These are phyloP conservation scores for Anolis sagrei DNA, from an alignment of 2,113 vertebrate species.

Conservation along the genomic window DNA sequence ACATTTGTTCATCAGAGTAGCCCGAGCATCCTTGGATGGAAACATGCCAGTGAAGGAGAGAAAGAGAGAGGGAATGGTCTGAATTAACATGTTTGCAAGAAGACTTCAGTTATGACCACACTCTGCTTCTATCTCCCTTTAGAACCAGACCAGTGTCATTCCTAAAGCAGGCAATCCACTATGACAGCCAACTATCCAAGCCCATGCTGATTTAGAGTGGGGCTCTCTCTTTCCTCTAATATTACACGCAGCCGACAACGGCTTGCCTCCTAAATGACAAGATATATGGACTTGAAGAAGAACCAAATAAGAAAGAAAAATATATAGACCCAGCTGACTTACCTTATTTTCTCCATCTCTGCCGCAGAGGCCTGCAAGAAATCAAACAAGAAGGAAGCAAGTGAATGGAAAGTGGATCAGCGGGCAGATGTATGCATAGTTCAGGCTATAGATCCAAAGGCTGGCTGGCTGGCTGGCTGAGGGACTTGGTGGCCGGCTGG, in stretches of 20 bases:
- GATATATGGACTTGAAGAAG: constrained; percentile 44
- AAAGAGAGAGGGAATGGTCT: constrained; percentile 22
- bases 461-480: background rate
- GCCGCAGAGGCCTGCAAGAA: constrained; percentile 84
- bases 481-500: background rate
- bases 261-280: background rate
- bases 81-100: constrained; percentile 51
- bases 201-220: background rate
- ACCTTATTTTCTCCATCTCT: constrained; percentile 89
- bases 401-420: constrained; percentile 71
- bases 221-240: background rate
- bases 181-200: constrained; percentile 18
- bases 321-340: constrained; percentile 61
- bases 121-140: constrained; percentile 36
- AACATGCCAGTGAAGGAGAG: constrained; percentile 39
- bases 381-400: constrained; percentile 79
- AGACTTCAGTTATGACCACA: constrained; percentile 35
- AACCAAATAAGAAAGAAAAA: constrained; percentile 40
- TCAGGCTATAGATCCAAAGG: constrained; percentile 61
- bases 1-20: constrained; percentile 63
- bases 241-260: background rate
- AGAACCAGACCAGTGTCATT: constrained; percentile 48
- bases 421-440: constrained; percentile 71
- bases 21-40: constrained; percentile 50
- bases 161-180: constrained; percentile 35